Percentiles rank a stretch among this genome's conserved stretches.
Evolutionary conservation across 2,797 vertebrate genomes (phyloP).

Genomic region (Mycteria americana): DNA sequence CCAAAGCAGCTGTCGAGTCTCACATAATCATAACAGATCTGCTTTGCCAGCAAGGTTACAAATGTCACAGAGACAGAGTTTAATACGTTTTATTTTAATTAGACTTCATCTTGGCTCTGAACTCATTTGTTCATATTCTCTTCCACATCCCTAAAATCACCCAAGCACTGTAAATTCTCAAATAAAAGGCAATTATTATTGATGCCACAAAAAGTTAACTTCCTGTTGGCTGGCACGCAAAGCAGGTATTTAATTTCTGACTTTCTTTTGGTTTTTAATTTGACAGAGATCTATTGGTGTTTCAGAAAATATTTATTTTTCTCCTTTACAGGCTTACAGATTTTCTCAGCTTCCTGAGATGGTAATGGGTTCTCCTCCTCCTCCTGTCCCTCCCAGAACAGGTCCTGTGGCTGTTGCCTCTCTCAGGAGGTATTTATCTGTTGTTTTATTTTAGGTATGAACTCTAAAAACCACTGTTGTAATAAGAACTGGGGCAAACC

Average conservation of each 20-base stretch:
- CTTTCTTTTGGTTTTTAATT: not conserved
- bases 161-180: not conserved
- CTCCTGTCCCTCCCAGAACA: conserved; percentile 91
- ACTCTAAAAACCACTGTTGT: not conserved
- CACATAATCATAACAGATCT: not conserved
- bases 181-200: not conserved
- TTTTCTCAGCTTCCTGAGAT: conserved; percentile 99
- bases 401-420: conserved; percentile 89
- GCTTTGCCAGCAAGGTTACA: not conserved
- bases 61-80: not conserved
- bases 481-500: not conserved
- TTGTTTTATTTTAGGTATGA: not conserved
- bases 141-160: not conserved
- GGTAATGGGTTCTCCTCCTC: conserved; percentile 91
- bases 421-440: conserved; percentile 85
- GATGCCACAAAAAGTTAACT: not conserved
- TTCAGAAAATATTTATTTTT: not conserved
- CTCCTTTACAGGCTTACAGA: conserved; percentile 86
- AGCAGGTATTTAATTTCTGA: not conserved
- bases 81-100: not conserved
- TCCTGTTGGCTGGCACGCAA: not conserved
- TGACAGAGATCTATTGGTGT: not conserved
- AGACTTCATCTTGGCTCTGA: not conserved
- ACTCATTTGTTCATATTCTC: not conserved
- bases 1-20: not conserved